Evolutionary conservation across 2,888 invertebrate species (phyloP).

Genomic region (Diarsia mendica): DNA sequence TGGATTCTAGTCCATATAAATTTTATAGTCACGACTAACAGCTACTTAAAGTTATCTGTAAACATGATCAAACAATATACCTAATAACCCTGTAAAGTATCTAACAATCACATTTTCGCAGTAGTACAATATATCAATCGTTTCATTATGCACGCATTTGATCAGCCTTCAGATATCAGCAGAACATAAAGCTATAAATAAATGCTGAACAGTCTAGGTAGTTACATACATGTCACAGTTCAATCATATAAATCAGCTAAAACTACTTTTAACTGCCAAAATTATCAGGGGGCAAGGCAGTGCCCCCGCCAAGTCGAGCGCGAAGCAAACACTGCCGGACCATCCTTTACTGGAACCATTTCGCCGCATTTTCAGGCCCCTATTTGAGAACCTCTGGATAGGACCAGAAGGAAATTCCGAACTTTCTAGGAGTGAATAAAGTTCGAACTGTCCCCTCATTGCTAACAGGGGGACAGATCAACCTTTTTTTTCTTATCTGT

Average conservation of each 20-base stretch:
- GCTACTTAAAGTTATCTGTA: slow-evolving; percentile 13
- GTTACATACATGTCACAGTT: neutral
- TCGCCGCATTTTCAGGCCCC: too few relatives aligned
- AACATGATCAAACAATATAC: slow-evolving; percentile 16
- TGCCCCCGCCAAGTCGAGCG: too few relatives aligned
- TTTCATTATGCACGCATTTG: slow-evolving; percentile 34
- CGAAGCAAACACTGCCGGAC: too few relatives aligned
- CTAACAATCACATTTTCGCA: slow-evolving; percentile 22
- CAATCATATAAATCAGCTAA: neutral
- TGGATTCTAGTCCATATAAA: neutral
- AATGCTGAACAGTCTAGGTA: slow-evolving; percentile 30
- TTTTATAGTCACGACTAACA: neutral
- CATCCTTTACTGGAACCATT: too few relatives aligned
- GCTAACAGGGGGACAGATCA: too few relatives aligned
- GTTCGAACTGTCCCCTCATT: too few relatives aligned
- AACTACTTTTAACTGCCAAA: neutral
- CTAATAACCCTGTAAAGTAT: neutral
- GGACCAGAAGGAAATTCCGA: too few relatives aligned
- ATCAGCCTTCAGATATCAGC: slow-evolving; percentile 64
- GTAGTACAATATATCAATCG: slow-evolving; percentile 36
- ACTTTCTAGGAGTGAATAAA: too few relatives aligned
- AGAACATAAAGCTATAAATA: slow-evolving; percentile 50
- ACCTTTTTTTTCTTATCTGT: too few relatives aligned
- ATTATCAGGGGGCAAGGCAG: too few relatives aligned
- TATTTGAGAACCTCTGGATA: too few relatives aligned